These are phyloP conservation scores for Aix galericulata DNA, from an alignment of 2,113 vertebrate species.

Conservation along the genomic window DNA sequence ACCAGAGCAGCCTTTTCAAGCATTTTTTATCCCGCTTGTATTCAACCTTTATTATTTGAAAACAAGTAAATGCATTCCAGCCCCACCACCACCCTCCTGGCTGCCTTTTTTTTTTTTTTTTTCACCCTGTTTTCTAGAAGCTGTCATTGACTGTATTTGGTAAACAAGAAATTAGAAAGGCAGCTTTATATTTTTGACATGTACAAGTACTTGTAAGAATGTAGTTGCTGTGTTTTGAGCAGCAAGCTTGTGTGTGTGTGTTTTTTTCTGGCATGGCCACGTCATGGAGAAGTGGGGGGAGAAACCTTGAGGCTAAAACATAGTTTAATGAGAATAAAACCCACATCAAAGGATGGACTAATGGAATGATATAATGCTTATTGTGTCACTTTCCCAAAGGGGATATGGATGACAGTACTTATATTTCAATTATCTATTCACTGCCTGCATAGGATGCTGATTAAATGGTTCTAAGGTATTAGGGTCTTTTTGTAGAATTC, in stretches of 20 bases:
- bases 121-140: neutral
- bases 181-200: slow-evolving; percentile 48
- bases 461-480: slow-evolving; percentile 42
- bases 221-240: slow-evolving; percentile 36
- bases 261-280: neutral
- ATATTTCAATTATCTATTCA: slow-evolving; percentile 50
- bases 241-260: neutral
- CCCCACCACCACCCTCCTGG: neutral
- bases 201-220: slow-evolving; percentile 37
- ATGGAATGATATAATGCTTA: slow-evolving; percentile 59
- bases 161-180: slow-evolving; percentile 55
- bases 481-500: slow-evolving; percentile 28
- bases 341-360: slow-evolving; percentile 60
- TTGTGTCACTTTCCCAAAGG: slow-evolving; percentile 64
- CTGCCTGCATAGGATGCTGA: slow-evolving; percentile 28
- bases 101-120: neutral
- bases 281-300: neutral
- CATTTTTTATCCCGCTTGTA: slow-evolving; percentile 13
- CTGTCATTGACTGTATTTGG: slow-evolving; percentile 11
- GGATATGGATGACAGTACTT: slow-evolving; percentile 49
- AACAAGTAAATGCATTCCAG: slow-evolving; percentile 54
- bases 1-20: slow-evolving; percentile 8
- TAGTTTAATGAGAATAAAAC: slow-evolving; percentile 63
- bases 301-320: slow-evolving; percentile 54
- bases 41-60: slow-evolving; percentile 60